Evolutionary conservation across 2,888 invertebrate genomes (phyloP).

Genomic region (Lithodes maja): DNA sequence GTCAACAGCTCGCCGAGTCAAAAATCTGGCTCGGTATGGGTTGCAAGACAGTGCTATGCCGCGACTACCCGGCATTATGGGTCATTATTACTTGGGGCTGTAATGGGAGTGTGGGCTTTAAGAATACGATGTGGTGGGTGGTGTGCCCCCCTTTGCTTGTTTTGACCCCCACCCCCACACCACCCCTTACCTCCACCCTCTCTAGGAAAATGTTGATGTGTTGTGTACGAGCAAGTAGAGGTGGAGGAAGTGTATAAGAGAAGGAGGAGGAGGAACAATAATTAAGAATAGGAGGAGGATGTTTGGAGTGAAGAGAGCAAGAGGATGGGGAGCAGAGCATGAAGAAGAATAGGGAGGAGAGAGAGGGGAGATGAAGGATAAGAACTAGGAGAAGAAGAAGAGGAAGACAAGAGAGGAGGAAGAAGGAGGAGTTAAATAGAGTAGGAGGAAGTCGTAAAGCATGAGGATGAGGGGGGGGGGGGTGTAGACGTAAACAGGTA

Average conservation of each 20-base stretch:
- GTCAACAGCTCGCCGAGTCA: conserved; percentile 21
- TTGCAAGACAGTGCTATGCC: background rate
- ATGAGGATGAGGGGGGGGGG: no score
- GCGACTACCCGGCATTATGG: background rate
- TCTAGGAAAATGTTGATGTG: background rate
- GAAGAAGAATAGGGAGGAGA: no score
- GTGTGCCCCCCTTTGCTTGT: background rate
- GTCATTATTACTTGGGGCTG: background rate
- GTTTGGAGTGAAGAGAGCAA: no score
- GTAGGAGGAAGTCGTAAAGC: no score
- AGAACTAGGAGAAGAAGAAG: no score
- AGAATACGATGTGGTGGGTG: background rate
- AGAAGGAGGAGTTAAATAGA: no score
- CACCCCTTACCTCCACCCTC: no score
- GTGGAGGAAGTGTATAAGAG: background rate
- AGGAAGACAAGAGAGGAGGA: no score
- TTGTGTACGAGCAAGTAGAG: background rate
- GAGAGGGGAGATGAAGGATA: no score
- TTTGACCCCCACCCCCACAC: background rate
- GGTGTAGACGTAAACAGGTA: no score
- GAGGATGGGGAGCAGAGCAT: no score
- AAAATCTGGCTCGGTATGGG: conserved; percentile 6
- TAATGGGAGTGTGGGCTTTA: background rate
- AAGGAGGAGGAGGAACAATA: background rate
- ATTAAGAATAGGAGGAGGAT: no score